Evolutionary conservation across 2,113 vertebrate species (phyloP).

Genomic region (Antigone vipio): DNA sequence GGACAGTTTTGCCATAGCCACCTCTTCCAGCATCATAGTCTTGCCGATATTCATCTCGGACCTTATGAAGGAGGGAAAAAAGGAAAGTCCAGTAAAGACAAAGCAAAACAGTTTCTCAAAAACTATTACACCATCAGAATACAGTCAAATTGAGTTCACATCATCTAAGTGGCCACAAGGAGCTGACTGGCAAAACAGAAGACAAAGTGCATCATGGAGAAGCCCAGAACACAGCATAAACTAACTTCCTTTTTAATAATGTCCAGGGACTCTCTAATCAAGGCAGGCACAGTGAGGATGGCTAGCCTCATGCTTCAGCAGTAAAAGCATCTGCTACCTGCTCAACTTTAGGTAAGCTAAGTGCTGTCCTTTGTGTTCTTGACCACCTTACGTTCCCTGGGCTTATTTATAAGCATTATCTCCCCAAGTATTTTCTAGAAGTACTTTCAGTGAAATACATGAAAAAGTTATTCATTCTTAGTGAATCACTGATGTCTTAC

Average conservation of each 20-base stretch:
- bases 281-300: not conserved
- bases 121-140: not conserved
- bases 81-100: not conserved
- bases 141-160: not conserved
- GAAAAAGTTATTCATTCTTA: not conserved
- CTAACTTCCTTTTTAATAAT: not conserved
- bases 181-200: not conserved
- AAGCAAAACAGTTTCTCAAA: not conserved
- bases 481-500: not conserved
- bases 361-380: not conserved
- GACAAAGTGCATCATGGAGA: not conserved
- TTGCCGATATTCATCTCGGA: slow-evolving; percentile 82
- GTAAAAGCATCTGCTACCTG: not conserved
- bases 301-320: not conserved
- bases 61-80: slow-evolving; percentile 41
- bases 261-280: not conserved
- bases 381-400: not conserved
- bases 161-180: accelerated
- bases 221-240: not conserved
- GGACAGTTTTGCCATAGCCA: slow-evolving; percentile 84
- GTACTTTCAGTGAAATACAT: not conserved
- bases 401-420: not conserved
- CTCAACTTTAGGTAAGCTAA: not conserved
- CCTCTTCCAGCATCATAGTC: slow-evolving; percentile 85
- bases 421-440: not conserved